Evolutionary conservation across 2,113 vertebrate species (phyloP).

Genomic region (Argyrosomus japonicus): DNA sequence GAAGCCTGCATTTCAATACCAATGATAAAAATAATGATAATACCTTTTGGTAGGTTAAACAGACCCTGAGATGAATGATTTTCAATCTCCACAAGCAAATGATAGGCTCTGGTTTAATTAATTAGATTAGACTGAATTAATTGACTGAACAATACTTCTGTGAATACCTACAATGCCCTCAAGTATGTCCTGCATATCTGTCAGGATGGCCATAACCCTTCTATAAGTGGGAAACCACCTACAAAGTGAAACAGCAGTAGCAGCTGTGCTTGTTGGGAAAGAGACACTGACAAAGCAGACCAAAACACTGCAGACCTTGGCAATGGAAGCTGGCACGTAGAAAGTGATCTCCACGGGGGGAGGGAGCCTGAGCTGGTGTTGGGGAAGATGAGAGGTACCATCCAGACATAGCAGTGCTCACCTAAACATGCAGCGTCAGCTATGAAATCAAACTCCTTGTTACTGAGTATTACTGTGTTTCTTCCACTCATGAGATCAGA

Average conservation of each 20-base stretch:
- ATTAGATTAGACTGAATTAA: not conserved
- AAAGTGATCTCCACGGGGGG: constrained; percentile 8
- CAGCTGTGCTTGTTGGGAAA: not conserved
- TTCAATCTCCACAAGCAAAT: not conserved
- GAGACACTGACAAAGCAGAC: constrained; percentile 8
- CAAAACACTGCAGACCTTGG: constrained; percentile 31
- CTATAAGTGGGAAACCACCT: not conserved
- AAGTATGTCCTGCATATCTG: not conserved
- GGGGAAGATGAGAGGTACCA: constrained; percentile 4
- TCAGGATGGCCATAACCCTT: not conserved
- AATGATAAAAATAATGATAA: not conserved
- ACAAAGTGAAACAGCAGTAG: not conserved
- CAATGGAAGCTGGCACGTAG: not conserved
- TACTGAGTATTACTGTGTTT: constrained; percentile 4
- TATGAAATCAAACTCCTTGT: constrained; percentile 27
- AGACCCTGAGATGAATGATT: too few species aligned
- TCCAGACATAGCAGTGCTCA: constrained; percentile 19
- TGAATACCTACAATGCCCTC: not conserved
- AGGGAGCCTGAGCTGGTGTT: constrained; percentile 25
- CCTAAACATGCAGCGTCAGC: constrained; percentile 39
- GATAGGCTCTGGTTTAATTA: not conserved
- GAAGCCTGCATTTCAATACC: not conserved
- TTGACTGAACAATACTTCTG: not conserved
- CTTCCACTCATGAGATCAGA: constrained; percentile 7
- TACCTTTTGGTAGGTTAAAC: not conserved